Evolutionary conservation across 2,888 invertebrate genomes (phyloP).

Genomic region (Drosophila monieri): DNA sequence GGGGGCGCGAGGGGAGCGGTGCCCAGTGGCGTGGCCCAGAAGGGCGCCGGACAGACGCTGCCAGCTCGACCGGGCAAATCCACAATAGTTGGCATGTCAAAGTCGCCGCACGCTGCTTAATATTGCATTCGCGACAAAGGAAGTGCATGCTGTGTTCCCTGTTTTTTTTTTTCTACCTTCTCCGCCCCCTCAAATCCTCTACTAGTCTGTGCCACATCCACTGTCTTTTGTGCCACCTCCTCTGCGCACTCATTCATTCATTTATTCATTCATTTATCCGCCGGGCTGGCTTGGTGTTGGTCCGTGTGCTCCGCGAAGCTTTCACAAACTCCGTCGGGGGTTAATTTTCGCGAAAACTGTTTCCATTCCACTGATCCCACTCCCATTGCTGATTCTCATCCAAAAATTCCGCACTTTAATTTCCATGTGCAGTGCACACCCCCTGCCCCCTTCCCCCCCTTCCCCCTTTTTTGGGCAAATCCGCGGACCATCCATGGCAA

Average conservation of each 20-base stretch:
- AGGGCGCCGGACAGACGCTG: background rate
- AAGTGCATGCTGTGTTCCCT: constrained; percentile 33
- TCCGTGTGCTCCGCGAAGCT: constrained; percentile 35
- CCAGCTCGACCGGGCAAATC: constrained; percentile 7
- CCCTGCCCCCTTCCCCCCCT: too few relatives aligned
- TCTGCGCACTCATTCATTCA: constrained; percentile 30
- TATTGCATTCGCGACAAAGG: constrained; percentile 48
- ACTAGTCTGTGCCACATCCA: background rate
- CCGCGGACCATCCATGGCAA: constrained; percentile 22
- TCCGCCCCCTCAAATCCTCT: too few relatives aligned
- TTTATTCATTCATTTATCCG: constrained; percentile 17
- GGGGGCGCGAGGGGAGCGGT: too few relatives aligned
- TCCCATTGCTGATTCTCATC: constrained; percentile 6
- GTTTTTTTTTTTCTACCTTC: too few relatives aligned
- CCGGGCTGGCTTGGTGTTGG: constrained; percentile 19
- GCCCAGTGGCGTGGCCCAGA: background rate
- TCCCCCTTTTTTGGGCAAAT: constrained; percentile 7
- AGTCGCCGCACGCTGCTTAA: constrained; percentile 51
- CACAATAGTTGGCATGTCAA: constrained; percentile 57
- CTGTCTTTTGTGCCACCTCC: constrained; percentile 1
- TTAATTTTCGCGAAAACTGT: constrained; percentile 44
- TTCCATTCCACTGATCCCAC: constrained; percentile 5
- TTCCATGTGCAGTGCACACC: constrained; percentile 32
- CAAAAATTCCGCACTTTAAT: constrained; percentile 39
- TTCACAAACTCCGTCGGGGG: constrained; percentile 41